phyloP scores from a whole-genome alignment of 2,113 vertebrate species.

The Reinhardtius hippoglossoides region DNA sequence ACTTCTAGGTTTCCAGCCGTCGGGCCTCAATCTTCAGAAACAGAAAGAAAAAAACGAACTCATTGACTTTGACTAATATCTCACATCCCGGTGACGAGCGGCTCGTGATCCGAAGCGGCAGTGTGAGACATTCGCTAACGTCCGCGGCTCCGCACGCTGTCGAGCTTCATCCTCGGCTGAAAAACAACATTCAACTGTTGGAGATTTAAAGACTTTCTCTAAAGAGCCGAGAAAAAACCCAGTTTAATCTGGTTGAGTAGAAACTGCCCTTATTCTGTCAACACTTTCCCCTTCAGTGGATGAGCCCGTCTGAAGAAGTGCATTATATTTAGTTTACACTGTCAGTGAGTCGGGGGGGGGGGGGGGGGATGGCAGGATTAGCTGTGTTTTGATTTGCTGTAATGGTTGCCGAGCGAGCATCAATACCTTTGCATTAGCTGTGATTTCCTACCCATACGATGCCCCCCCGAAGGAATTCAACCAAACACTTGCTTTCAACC shows the following conservation, averaged over 20 bases:
- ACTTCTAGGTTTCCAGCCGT: too few relatives aligned
- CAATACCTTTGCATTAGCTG: slow-evolving; percentile 54
- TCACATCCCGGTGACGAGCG: background rate
- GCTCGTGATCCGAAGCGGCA: background rate
- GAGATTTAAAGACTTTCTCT: slow-evolving; percentile 10
- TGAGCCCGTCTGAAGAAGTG: slow-evolving; percentile 30
- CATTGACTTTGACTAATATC: background rate
- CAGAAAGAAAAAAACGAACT: too few relatives aligned
- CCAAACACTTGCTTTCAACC: slow-evolving; percentile 60
- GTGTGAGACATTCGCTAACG: too few relatives aligned
- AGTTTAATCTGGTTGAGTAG: slow-evolving; percentile 44
- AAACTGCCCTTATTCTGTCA: slow-evolving; percentile 67
- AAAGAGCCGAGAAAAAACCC: slow-evolving; percentile 39
- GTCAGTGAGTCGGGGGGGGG: slow-evolving; percentile 36
- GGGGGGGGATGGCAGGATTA: slow-evolving; percentile 44
- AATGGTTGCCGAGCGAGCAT: slow-evolving; percentile 35
- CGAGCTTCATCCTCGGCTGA: background rate
- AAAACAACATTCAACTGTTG: background rate
- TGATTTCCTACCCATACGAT: slow-evolving; percentile 42
- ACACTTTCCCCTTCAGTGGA: slow-evolving; percentile 15
- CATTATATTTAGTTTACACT: slow-evolving; percentile 52
- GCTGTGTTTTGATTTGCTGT: slow-evolving; percentile 42
- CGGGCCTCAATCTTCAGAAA: too few relatives aligned
- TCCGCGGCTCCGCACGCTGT: too few relatives aligned
- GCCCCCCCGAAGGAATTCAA: slow-evolving; percentile 51